Conservation (phyloP, 2,888 invertebrate genomes). For the Leptarthrus brevirostris region DNA sequence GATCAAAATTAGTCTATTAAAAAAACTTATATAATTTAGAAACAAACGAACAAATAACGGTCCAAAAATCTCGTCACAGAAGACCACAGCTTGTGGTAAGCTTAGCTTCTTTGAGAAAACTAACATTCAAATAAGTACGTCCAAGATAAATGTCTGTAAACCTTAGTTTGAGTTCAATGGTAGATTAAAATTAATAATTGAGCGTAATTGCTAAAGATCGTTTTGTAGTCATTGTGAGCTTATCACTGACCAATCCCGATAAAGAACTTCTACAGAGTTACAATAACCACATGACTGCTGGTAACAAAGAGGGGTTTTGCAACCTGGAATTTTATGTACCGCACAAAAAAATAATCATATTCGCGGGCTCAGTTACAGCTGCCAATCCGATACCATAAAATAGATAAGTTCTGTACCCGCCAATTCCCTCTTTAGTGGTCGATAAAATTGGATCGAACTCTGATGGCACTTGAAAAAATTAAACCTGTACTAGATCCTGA, state of each 20-base stretch:
- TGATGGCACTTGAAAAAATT: constrained; percentile 2
- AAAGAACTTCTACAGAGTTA: constrained; percentile 9
- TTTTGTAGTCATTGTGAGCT: too few species aligned
- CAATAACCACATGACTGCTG: constrained; percentile 5
- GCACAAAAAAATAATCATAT: constrained; percentile 35
- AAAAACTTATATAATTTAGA: too few species aligned
- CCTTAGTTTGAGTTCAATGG: too few species aligned
- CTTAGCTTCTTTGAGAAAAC: too few species aligned
- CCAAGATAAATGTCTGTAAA: too few species aligned
- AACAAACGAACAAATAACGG: too few species aligned
- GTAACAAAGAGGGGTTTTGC: constrained; percentile 7
- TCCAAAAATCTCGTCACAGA: too few species aligned
- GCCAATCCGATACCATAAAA: constrained; percentile 15
- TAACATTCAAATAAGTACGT: too few species aligned
- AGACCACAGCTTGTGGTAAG: too few species aligned
- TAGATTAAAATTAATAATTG: too few species aligned
- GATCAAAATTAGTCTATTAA: too few species aligned
- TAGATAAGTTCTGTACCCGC: constrained; percentile 4
- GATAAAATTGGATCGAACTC: constrained; percentile 38
- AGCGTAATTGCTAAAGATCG: too few species aligned
- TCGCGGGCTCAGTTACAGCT: neutral
- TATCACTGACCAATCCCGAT: neutral
- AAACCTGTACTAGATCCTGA: neutral
- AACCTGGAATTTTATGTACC: constrained; percentile 5
- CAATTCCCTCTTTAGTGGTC: constrained; percentile 6